These are phyloP conservation scores for Lutraria rhynchaena DNA, from an alignment of 1,140 invertebrate genomes.

Conservation along the genomic window DNA sequence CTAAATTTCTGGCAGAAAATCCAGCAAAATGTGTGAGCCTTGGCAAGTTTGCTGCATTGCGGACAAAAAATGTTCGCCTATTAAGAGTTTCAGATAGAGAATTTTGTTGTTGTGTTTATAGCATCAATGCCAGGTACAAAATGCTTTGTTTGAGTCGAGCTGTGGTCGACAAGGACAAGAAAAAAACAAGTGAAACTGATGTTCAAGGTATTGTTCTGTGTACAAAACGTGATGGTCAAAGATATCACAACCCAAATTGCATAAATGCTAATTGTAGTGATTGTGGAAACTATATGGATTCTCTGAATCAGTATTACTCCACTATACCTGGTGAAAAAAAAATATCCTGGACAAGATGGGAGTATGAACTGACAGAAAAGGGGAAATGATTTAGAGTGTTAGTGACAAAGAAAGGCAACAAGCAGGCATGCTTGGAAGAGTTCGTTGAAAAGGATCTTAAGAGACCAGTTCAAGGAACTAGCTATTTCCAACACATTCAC, in stretches of 20 bases:
- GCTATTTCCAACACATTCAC: constrained; percentile 52
- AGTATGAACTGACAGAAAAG: constrained; percentile 4
- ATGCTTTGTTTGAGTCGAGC: constrained; percentile 42
- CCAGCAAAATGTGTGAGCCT: constrained; percentile 37
- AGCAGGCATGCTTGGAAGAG: constrained; percentile 33
- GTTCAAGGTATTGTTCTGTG: constrained; percentile 57
- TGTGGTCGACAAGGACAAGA: constrained; percentile 36
- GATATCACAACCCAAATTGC: constrained; percentile 41
- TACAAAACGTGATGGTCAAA: constrained; percentile 48
- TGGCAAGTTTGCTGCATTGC: constrained; percentile 51
- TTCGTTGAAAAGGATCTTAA: constrained; percentile 32
- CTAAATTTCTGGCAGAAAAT: constrained; percentile 11
- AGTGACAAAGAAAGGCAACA: constrained; percentile 39
- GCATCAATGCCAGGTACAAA: constrained; percentile 62
- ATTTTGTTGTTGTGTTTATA: constrained; percentile 61
- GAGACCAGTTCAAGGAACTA: constrained; percentile 43
- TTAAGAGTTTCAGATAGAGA: constrained; percentile 39
- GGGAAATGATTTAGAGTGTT: constrained; percentile 9
- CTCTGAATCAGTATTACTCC: constrained; percentile 29
- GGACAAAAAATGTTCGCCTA: constrained; percentile 52
- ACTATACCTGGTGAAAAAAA: constrained; percentile 29
- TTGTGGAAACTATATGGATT: constrained; percentile 16
- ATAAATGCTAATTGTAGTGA: constrained; percentile 7
- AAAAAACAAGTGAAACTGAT: constrained; percentile 38
- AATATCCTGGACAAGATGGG: constrained; percentile 52